Percentiles rank a stretch among this genome's conserved stretches.
Evolutionary conservation across 2,113 vertebrate genomes (phyloP).

Genomic region (Brevimyrus niger): DNA sequence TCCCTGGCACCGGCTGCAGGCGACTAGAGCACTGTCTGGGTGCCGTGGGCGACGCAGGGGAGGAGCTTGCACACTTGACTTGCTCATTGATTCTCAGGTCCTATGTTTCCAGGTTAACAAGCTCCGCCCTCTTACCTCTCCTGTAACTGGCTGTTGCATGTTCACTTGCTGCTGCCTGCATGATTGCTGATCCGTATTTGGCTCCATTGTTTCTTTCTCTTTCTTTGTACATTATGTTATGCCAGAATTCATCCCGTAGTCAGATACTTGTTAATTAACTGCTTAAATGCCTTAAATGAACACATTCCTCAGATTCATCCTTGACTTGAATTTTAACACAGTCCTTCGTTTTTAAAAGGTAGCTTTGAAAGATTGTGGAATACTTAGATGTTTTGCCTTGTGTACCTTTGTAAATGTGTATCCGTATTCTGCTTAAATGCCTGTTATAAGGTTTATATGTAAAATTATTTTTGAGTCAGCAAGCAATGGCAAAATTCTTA

Average conservation of each 20-base stretch:
- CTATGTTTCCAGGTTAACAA: conserved; percentile 80
- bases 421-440: neutral
- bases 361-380: neutral
- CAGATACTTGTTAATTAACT: neutral
- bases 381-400: neutral
- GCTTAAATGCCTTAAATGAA: neutral
- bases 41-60: conserved; percentile 73
- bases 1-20: conserved; percentile 68
- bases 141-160: conserved; percentile 31
- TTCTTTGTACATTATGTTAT: neutral
- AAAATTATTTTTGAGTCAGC: neutral
- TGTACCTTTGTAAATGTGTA: neutral
- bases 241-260: neutral
- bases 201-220: neutral
- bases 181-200: conserved; percentile 35
- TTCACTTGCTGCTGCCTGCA: conserved; percentile 59
- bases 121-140: conserved; percentile 55
- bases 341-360: neutral
- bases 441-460: neutral
- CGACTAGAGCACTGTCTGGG: conserved; percentile 73
- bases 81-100: conserved; percentile 78
- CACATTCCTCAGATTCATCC: neutral
- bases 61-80: conserved; percentile 75
- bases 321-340: neutral
- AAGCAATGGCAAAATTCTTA: neutral